Base-by-base conservation (phyloP, 2,797 vertebrate genomes). In the Myotis daubentonii region DNA sequence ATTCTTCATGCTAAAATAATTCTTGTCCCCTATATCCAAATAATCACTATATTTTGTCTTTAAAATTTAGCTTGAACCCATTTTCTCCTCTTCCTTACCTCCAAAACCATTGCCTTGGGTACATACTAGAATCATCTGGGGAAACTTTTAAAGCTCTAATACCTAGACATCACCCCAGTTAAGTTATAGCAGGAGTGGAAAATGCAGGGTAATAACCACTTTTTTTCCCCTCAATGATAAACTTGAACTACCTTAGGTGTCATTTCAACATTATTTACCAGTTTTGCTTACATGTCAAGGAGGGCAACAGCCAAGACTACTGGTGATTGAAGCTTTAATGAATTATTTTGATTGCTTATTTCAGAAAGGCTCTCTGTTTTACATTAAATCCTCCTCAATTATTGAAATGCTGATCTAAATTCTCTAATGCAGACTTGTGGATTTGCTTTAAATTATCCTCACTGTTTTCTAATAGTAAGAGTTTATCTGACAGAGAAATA, bases 321-420 rank as follows among this genome's bases (percentile, higher is more conserved):
- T 94, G 90, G 86, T 97, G 95, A 98, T 98, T 98, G 97, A 72
- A 89, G 36, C 62, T 94, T 95, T 98, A 98, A 98, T 97, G 93
- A 96, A 93, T 96, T 98, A 95, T 95, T 98, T 98, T 98, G 97
- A 98, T 98, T 98, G 96, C 91, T 98, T 98, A 94, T 97, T 98
- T 98, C 89, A 97, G 85, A 97, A 97, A 97, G 55, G 33, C 70
- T 97, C 80, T 81, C 66, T 97, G 75, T 97, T 98, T 97, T 96
- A 97, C 87, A 95, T 97, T 94, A 97, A 97, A 97, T 97, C 96
- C 79, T 93, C 41, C 19, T 97, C 94, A 98, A 94, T 96, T 95
- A 95, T 97, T 98, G 96, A 98, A 98, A 98, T 97, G 96, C 95
- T 97, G 94, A 98, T 98, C 97, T 96, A 98, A 98, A 97, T 96